Percentiles rank a stretch among this genome's conserved stretches.
Conservation (phyloP, 2,113 vertebrate genomes). For the Ranitomeya imitator region DNA sequence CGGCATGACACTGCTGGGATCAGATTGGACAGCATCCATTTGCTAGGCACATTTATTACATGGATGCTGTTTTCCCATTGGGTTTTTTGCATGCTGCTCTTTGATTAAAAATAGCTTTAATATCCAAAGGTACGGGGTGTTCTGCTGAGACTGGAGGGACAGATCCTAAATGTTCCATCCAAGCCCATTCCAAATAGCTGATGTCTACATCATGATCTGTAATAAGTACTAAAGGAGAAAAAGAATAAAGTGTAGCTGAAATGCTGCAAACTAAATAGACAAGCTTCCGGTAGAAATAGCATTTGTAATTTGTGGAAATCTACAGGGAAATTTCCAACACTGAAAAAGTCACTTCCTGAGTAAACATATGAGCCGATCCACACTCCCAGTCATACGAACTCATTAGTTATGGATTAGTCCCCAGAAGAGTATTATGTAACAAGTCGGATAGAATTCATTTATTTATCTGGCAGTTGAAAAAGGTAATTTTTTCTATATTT, state of each 20-base stretch:
- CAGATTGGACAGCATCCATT: not conserved
- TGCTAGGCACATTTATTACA: not conserved
- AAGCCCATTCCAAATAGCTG: not conserved
- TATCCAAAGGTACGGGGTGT: not conserved
- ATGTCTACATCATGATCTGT: not conserved
- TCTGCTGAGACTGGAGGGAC: not conserved
- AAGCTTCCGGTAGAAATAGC: not conserved
- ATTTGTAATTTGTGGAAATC: not conserved
- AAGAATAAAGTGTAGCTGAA: not conserved
- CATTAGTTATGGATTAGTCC: not conserved
- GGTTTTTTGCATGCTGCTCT: not conserved
- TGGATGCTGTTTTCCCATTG: not conserved
- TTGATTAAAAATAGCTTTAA: not conserved
- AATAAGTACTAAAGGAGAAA: not conserved
- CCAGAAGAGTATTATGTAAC: not conserved
- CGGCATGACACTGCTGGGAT: not conserved
- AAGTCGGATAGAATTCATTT: not conserved
- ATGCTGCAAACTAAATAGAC: not conserved
- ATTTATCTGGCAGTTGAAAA: not conserved
- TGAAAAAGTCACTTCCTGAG: not conserved
- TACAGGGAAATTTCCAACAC: conserved; percentile 9
- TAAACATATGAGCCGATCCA: conserved; percentile 2
- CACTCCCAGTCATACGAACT: not conserved
- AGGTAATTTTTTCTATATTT: not conserved
- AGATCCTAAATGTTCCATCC: not conserved